A percentile compares a stretch with the other conserved stretches of the same genome.
Evolutionary conservation across 2,113 vertebrate genomes (phyloP).

Genomic region (Reinhardtius hippoglossoides): DNA sequence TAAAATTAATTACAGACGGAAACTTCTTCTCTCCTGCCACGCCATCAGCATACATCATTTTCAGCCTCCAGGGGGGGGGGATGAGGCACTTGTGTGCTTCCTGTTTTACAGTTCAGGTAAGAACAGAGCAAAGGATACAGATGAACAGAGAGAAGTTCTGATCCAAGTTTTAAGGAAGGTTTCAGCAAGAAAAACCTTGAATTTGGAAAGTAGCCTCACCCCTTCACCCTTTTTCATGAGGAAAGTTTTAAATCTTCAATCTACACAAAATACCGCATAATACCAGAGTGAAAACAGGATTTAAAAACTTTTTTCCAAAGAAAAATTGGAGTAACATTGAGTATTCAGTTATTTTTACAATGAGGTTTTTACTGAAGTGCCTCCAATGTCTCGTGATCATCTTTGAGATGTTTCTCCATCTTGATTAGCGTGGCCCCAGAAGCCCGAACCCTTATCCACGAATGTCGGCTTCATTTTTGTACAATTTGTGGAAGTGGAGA

Average conservation of each 20-base stretch:
- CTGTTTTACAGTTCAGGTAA: conserved; percentile 32
- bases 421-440: too few relatives aligned
- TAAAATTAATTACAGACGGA: conserved; percentile 69
- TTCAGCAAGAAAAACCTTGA: too few relatives aligned
- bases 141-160: not conserved
- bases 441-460: not conserved
- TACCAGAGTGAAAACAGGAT: too few relatives aligned
- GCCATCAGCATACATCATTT: conserved; percentile 54
- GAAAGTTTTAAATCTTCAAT: not conserved
- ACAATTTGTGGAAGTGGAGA: too few relatives aligned
- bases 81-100: conserved; percentile 13
- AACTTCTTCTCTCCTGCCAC: conserved; percentile 51
- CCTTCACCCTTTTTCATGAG: not conserved
- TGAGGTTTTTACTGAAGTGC: too few relatives aligned
- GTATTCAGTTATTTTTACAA: too few relatives aligned
- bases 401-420: too few relatives aligned
- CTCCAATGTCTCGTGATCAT: too few relatives aligned
- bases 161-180: not conserved
- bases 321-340: too few relatives aligned
- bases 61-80: conserved; percentile 9
- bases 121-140: not conserved
- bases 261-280: too few relatives aligned
- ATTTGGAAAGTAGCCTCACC: too few relatives aligned
- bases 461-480: not conserved
- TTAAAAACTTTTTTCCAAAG: too few relatives aligned